phyloP scores from a whole-genome alignment of 2,797 vertebrate species.

The Cirrhinus molitorella region DNA sequence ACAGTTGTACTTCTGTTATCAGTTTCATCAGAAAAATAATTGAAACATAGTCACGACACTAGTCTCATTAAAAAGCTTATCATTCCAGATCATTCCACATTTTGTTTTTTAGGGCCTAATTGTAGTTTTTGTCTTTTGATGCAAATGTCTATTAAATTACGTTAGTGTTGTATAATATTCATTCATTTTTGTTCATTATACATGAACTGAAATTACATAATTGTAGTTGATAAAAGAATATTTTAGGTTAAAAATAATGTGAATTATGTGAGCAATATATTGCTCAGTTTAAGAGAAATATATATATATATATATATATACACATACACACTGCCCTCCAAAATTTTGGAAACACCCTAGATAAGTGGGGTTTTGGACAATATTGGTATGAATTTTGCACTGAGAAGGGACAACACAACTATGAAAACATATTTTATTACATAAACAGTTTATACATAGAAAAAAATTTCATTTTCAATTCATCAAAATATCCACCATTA shows the following conservation, averaged over 20 bases:
- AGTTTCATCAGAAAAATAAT: slow-evolving; percentile 9
- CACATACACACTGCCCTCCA: too few species aligned
- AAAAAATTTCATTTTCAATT: too few species aligned
- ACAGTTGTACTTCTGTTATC: neutral
- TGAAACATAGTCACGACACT: slow-evolving; percentile 5
- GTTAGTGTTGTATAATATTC: neutral
- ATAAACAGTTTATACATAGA: too few species aligned
- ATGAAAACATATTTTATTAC: too few species aligned
- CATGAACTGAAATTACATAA: neutral
- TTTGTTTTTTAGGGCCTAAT: neutral
- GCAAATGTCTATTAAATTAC: neutral
- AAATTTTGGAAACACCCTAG: too few species aligned
- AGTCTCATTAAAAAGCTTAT: slow-evolving; percentile 17
- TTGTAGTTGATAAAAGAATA: neutral
- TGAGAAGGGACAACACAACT: too few species aligned
- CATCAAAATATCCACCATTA: too few species aligned
- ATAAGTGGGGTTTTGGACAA: too few species aligned
- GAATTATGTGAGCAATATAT: too few species aligned
- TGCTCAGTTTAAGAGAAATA: too few species aligned
- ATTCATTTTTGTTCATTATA: neutral
- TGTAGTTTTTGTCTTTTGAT: neutral
- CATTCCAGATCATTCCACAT: neutral
- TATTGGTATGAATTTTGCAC: too few species aligned
- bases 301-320: too few species aligned
- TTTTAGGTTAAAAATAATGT: neutral